Conservation (phyloP, 2,888 invertebrate species). For the Zelleria hepariella region DNA sequence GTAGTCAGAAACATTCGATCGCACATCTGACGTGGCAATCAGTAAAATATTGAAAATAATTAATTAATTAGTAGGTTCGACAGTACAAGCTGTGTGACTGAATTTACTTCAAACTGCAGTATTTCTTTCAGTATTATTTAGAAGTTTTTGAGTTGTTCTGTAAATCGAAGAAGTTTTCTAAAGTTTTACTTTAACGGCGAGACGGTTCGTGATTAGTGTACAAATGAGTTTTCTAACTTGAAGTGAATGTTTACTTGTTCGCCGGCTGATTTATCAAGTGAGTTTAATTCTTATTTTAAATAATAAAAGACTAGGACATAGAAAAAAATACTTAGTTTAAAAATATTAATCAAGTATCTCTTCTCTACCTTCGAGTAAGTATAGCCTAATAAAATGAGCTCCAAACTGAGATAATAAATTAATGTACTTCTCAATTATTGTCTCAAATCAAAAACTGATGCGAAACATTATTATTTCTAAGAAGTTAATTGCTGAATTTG, state of each 20-base stretch:
- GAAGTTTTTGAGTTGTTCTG: neutral
- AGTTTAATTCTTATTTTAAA: neutral
- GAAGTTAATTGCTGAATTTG: too few species aligned
- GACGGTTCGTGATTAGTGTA: neutral
- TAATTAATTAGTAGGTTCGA: neutral
- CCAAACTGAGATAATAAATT: too few species aligned
- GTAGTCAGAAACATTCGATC: neutral
- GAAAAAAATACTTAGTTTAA: too few species aligned
- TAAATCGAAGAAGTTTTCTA: neutral
- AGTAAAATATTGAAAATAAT: neutral
- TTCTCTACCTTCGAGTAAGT: too few species aligned
- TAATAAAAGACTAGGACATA: too few species aligned
- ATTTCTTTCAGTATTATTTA: neutral
- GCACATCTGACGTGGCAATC: neutral
- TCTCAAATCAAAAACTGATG: too few species aligned
- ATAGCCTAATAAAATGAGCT: too few species aligned
- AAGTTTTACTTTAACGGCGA: neutral
- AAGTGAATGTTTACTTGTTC: neutral
- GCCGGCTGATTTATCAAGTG: neutral
- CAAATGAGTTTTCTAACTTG: neutral
- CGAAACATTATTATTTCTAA: too few species aligned
- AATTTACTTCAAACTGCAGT: neutral
- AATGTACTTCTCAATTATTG: too few species aligned
- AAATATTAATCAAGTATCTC: too few species aligned
- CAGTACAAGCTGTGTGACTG: neutral